A percentile compares a stretch with the other conserved stretches of the same genome.
Evolutionary conservation across 1,140 invertebrate species (phyloP).

Genomic region (Polyergus mexicanus): DNA sequence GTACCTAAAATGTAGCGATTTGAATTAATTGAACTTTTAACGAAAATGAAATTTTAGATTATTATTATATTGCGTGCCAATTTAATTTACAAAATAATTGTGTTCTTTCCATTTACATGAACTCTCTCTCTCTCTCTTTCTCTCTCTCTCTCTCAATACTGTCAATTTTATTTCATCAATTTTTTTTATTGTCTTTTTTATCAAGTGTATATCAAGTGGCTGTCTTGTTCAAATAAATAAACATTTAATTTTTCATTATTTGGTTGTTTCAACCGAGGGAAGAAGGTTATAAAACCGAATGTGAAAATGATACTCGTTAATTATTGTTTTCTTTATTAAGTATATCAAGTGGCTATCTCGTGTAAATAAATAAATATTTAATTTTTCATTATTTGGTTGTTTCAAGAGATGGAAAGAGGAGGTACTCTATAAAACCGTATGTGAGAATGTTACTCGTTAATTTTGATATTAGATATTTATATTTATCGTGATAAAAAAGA

Average conservation of each 20-base stretch:
- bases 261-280: not conserved
- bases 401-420: not conserved
- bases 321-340: not conserved
- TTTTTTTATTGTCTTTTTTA: not conserved
- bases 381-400: not conserved
- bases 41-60: not conserved
- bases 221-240: not conserved
- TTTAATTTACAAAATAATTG: not conserved
- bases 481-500: too few relatives aligned
- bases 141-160: not conserved
- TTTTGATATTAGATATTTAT: too few relatives aligned
- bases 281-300: not conserved
- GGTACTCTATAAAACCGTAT: not conserved
- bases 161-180: not conserved
- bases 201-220: not conserved
- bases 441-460: not conserved
- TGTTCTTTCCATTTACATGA: not conserved
- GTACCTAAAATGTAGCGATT: not conserved
- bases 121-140: slow-evolving; percentile 7
- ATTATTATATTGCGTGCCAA: not conserved
- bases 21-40: not conserved
- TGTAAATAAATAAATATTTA: too few relatives aligned
- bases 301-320: not conserved
- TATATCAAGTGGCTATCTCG: too few relatives aligned
- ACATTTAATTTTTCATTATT: slow-evolving; percentile 24